Conservation (phyloP, 2,797 vertebrate species). For the Fundulus diaphanus region DNA sequence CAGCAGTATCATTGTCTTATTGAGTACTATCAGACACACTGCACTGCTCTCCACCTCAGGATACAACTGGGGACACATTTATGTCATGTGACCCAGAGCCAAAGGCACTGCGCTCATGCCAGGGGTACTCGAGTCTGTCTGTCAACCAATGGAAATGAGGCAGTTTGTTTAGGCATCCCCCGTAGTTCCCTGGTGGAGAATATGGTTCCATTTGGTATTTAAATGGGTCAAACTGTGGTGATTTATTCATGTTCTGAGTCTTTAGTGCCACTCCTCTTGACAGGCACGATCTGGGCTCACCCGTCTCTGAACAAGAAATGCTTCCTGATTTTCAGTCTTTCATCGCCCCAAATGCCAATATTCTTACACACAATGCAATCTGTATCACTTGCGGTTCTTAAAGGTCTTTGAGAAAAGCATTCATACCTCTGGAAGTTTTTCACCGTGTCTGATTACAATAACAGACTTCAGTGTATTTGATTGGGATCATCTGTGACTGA, state of each 20-base stretch:
- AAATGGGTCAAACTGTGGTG: constrained; percentile 80
- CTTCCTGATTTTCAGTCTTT: neutral
- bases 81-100: constrained; percentile 50
- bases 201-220: constrained; percentile 76
- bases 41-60: constrained; percentile 27
- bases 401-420: neutral
- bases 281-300: constrained; percentile 53
- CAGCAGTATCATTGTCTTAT: constrained; percentile 26
- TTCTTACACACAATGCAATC: neutral
- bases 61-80: constrained; percentile 25
- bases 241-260: constrained; percentile 79
- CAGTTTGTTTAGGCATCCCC: constrained; percentile 58
- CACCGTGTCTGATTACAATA: neutral
- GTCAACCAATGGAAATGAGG: constrained; percentile 62
- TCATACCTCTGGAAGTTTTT: neutral
- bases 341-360: neutral
- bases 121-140: constrained; percentile 21
- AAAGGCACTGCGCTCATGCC: constrained; percentile 39
- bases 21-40: constrained; percentile 30
- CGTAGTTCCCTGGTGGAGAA: constrained; percentile 55
- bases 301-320: constrained; percentile 27
- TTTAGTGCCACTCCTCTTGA: constrained; percentile 71
- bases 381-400: neutral
- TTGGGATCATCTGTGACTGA: neutral
- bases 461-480: neutral